Base-by-base conservation (phyloP, 2,888 invertebrate genomes). In the Torymus aiolomorphi region DNA sequence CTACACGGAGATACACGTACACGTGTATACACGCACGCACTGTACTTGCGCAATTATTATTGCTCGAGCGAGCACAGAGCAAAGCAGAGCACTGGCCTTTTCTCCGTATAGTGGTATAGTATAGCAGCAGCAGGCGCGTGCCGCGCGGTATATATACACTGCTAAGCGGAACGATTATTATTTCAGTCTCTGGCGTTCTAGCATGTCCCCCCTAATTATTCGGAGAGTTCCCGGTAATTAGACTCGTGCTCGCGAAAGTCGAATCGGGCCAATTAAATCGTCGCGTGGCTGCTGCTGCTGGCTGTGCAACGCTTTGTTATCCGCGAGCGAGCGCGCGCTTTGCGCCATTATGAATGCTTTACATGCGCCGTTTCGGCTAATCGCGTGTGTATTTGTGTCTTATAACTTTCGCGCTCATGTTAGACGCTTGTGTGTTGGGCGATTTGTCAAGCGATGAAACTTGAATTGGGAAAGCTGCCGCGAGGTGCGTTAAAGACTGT, bases 251-350 rank as follows among this genome's bases (percentile, higher is more conserved):
- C 31, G 61, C 72, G 72, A 72, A 72, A 72, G 72, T 54, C 62
- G 74, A 56, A 52, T 73, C 49, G 74, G 65, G 10, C 74, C 74
- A 66, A 66, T 74, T 74, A 74, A 74, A 72, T 72, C 31, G 62
- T 72, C 31, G 8, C 24, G 16, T 4, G 14, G 24, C 31, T 31
- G 31, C 31, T 24, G 24, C 24, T 31, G 8, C 31, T 31, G 52
- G 13, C 13, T 14, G 14, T 31, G 61, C 18, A 31, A 24, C 42
- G n/a, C 65, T 74, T 66, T 74, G 74, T 74, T 57, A 75, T 75
- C 24, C 59, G 24, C n/a, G n/a, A n/a, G n/a, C n/a, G n/a, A n/a
- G n/a, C n/a, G n/a, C 16, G n/a, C 3, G 51, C 20, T 65, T 65
- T 65, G 51, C 65, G n/a, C n/a, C 49, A 65, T 65, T 65, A 65